Base-by-base conservation (phyloP, 2,888 invertebrate species). In the Cerceris ruficornis region DNA sequence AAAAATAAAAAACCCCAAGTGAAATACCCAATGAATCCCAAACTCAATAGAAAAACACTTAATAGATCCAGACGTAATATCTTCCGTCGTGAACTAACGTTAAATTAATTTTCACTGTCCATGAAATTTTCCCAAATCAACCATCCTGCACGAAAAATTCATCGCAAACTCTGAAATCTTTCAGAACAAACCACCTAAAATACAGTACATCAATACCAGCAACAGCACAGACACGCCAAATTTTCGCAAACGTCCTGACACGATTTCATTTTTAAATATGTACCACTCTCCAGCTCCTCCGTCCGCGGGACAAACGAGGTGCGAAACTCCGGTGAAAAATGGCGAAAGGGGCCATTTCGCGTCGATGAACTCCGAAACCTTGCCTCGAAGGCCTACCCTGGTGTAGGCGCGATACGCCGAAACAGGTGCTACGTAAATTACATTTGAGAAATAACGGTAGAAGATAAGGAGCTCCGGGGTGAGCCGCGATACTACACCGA, bases 201-300 rank as follows among this genome's bases (percentile, higher is more conserved):
- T 28, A 2, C 4, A 28, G 28, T 28, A 28, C 28, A 28, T 28
- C 28, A 28, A 28, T 28, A 28, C 4, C 28, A 43, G 50, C 17
- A 52, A 50, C 9, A 15, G 9, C 2, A 58, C 54, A 28, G 55
- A 41, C 49, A 9, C 41, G 54, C 28, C 28, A 28, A 28, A 28
- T 55, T 64, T 69, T 69, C 14, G 49, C n/a, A 70, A 13, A 46
- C 60, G 66, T 64, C 61, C 69, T 65, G 28, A 11, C 49, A 9
- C 54, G 41, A 75, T 75, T 79, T 79, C 28, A 80, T 80, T 80
- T 80, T 80, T 72, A 69, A 80, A 72, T 65, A 43, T 17, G 65
- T 17, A 15, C 13, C n/a, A 17, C 50, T 41, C 4, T 28, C 43
- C 42, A 28, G 28, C 28, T 28, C 28, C 28, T 28, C 28, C 28